Evolutionary conservation across 2,113 vertebrate species (phyloP), one percentile per base, ranked within the genome.

Genomic region (Aegotheles bennettii): DNA sequence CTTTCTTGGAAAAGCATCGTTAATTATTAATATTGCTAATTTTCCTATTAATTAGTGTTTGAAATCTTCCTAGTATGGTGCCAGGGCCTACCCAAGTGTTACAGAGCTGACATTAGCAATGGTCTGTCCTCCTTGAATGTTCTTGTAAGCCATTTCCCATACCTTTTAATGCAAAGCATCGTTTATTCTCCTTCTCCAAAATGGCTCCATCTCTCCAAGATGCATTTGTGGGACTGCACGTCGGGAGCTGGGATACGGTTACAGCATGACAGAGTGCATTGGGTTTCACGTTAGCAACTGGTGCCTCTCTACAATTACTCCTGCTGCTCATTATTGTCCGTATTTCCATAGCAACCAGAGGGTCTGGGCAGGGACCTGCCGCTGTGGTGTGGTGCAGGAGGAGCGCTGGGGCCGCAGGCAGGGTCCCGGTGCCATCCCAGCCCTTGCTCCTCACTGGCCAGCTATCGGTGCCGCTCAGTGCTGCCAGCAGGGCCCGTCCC

Each of bases 381-480:
- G 28, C 40, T 6, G 61, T 6, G 18, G 53, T 0, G 2, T 2
- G 81, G 56, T 16, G 65, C 65, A 6, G 26, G 40, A 3, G 74
- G 3, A 5, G 47, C 12, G 1, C 45, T 2, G 35, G 35, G 16
- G 64, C 13, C 4, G 26, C 2, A 5, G 71, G 48, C 48, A 29
- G 78, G 31, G 19, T 23, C 13, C 50, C n/a, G 3, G 0, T 8
- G 75, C 26, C 9, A 0, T 18, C 3, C 7, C 54, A 28, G 38
- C 74, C 48, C 13, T 0, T 6, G 3, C 33, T 59, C 15, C 38
- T 33, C 4, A 1, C 38, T 4, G 12, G 1, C 9, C 1, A 7
- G 64, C 13, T 2, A 1, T 10, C 3, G 1, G 26, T 12, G 43
- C 42, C 0, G 4, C 83, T 43, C 25, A 3, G 31, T 0, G 2